Base-by-base conservation (phyloP, 2,113 vertebrate genomes). In the Menidia beryllina region DNA sequence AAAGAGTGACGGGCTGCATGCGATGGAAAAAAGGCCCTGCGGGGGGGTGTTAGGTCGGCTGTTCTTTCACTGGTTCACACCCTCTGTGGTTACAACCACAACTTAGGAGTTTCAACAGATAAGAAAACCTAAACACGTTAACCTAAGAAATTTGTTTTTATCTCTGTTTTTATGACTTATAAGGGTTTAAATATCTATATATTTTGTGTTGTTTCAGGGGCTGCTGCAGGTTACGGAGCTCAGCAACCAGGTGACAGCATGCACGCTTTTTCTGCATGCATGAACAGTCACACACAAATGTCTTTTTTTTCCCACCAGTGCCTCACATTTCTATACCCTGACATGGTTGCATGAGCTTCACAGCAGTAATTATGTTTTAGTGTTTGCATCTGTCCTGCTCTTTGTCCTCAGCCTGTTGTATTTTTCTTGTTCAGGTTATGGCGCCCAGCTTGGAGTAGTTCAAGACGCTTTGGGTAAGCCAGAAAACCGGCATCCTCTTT, bases 181-280 rank as follows among this genome's bases (percentile, higher is more conserved):
- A 34, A 61, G 12, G 19, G 14, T 19, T 54, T 6, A 13, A 43
- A 0, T 36, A 17, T 50, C 6, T 49, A 3, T 7, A 6, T 63
- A 13, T 4, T 67, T 23, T 82, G 48, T 85, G 51, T 59, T 54
- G 14, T 83, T 82, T 75, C 52, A 91, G 88, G 82, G 23, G 68
- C 80, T 12, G 82, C 69, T 30, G 72, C 68, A n/a, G 80, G 84
- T 34, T 87, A 77, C 23, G 88, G 74, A 48, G 30, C 72, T 56
- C 86, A 82, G 45, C 90, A 85, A 77, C 60, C 91, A 86, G 91
- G 91, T 92, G 60, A 15, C 34, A 68, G 4, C 24, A 58, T 15
- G 7, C 9, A 45, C 14, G 34, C n/a, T 25, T 25, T 69, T 21
- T 34, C 10, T 34, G 30, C 30, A 34, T 34, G 30, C 30, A 34